These are phyloP conservation scores for Geophilus truncorum DNA, from an alignment of 2,888 invertebrate genomes.

Conservation along the genomic window DNA sequence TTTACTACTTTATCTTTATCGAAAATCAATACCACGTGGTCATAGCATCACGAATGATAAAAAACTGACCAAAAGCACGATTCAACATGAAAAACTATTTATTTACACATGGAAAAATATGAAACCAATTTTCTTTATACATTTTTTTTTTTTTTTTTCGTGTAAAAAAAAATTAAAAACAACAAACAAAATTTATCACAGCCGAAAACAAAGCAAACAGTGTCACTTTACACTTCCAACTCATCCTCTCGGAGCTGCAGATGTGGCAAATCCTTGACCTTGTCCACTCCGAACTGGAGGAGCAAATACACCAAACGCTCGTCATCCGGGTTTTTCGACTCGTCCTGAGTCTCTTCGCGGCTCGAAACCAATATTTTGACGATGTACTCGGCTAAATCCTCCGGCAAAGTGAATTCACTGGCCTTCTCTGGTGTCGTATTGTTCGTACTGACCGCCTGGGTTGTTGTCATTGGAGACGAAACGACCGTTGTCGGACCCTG, in stretches of 20 bases:
- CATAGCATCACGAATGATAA: no score
- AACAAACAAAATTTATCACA: neutral
- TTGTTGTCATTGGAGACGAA: neutral
- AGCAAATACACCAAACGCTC: neutral
- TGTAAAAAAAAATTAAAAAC: no score
- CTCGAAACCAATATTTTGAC: neutral
- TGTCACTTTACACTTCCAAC: neutral
- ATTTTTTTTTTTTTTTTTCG: no score
- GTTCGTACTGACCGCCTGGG: neutral
- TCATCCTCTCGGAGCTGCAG: neutral
- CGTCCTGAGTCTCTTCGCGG: neutral
- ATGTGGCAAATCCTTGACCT: neutral
- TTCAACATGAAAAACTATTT: no score
- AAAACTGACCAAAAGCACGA: no score
- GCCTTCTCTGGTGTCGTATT: neutral
- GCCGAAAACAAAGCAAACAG: neutral
- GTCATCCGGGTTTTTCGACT: neutral
- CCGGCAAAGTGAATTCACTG: neutral
- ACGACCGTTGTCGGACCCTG: neutral
- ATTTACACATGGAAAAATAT: neutral
- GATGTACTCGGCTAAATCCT: neutral
- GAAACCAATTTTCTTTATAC: neutral
- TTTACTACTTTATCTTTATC: neutral
- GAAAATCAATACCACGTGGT: no score
- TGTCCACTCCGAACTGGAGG: neutral